phyloP scores from a whole-genome alignment of 2,888 invertebrate genomes.

The Euclidia mi region DNA sequence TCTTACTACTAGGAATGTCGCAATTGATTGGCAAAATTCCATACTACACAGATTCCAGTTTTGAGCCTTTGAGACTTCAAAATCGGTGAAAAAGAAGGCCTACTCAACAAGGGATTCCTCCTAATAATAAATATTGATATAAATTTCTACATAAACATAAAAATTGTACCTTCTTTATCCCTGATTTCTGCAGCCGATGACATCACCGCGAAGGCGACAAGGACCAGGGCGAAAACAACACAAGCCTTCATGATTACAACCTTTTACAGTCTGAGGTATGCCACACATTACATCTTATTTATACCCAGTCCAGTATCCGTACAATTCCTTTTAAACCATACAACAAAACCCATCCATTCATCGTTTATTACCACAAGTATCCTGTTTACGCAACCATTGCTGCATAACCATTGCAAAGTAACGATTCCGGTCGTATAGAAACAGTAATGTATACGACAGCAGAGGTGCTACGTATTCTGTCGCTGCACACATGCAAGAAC shows the following conservation, averaged over 20 bases:
- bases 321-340: slow-evolving; percentile 42
- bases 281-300: slow-evolving; percentile 62
- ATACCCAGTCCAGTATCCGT: slow-evolving; percentile 60
- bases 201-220: slow-evolving; percentile 49
- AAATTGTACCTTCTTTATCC: no score
- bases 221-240: slow-evolving; percentile 59
- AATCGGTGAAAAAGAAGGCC: no score
- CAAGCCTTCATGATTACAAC: slow-evolving; percentile 68
- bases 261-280: slow-evolving; percentile 56
- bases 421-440: slow-evolving; percentile 16
- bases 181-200: slow-evolving; percentile 34
- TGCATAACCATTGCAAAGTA: slow-evolving; percentile 14
- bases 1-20: no score
- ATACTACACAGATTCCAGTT: no score
- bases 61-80: no score
- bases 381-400: slow-evolving; percentile 49
- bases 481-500: slow-evolving; percentile 39
- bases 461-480: slow-evolving; percentile 29
- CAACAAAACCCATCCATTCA: slow-evolving; percentile 33
- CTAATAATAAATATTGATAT: no score
- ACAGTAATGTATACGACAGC: slow-evolving; percentile 35
- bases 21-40: no score
- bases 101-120: no score
- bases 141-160: no score
- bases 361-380: slow-evolving; percentile 23